Base-by-base conservation (phyloP, 2,797 vertebrate species). In the Myotis pilosus region DNA sequence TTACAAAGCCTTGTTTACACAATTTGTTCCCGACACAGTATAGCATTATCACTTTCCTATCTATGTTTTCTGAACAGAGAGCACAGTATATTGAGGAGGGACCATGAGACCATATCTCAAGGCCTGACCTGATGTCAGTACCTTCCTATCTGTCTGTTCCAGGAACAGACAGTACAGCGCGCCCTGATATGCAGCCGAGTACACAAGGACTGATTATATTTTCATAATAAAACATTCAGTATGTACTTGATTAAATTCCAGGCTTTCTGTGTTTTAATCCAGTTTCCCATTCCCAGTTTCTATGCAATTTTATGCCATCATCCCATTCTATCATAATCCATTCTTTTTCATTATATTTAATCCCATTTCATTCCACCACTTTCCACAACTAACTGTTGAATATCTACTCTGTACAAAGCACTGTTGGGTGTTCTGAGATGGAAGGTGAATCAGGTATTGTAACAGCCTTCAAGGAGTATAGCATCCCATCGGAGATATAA, bases 341-440 rank as follows among this genome's bases (percentile, higher is more conserved):
- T 87, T 82, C 15, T 10, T 85, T 93, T 86, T 51, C 68, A 78
- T 92, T 84, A 33, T n/a, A 64, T 80, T 87, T 36, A 44, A 69
- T 57, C 13, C 60, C 53, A 78, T 87, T 94, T 87, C 13, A 88
- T 84, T 80, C 66, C 6, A 76, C n/a, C 11, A 23, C 55, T 94
- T 74, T 92, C 30, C 64, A 94, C 49, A 94, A 53, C n/a, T 80
- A 76, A 55, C 74, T 55, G 9, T 91, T 85, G 68, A 49, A 33
- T 47, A 78, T 78, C 22, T 69, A 51, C 12, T 87, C 11, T 79
- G 16, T 57, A 87, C 23, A 89, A 92, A 83, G 30, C 10, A 84
- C 72, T 87, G 9, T 68, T 89, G 33, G 10, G 22, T 92, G 33
- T 41, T 89, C 19, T 28, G 55, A 82, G 62, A 57, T 57, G 25